Evolutionary conservation across 2,797 vertebrate genomes (phyloP), one percentile per base, ranked within the genome.

Genomic region (Argyrosomus regius): DNA sequence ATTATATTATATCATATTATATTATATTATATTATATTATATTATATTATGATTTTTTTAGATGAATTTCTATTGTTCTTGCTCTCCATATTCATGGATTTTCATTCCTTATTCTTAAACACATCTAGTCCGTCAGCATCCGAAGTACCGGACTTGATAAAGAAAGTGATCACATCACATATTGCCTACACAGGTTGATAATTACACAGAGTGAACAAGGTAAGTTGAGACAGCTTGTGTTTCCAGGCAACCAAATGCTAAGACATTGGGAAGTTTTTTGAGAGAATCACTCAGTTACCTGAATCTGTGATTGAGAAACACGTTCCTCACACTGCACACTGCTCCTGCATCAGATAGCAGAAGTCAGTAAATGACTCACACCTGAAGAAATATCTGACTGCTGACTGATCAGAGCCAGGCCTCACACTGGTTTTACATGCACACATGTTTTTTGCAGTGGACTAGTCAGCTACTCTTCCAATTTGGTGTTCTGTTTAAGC

Each of bases 211-310:
- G 24, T 9, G 61, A 61, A 31, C 16, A 49, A n/a, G 11, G 12
- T 35, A 49, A 26, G 41, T 45, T 50, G 24, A 53, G 13, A 4
- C 5, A 75, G 56, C 20, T 52, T 74, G 20, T n/a, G 31, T 75
- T 59, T 75, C 63, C 12, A 57, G n/a, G 35, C 35, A 52, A 76
- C 17, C 3, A 31, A 53, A 53, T 61, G 22, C 22, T 58, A 54
- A 31, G 4, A 73, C 12, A 46, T 28, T 48, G 5, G 5, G 8
- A 43, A 4, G 0, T 24, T 48, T 48, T 39, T 39, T 48, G 28
- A 18, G 43, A 20, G 11, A 57, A 57, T 35, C 6, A 6, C 20
- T 56, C 17, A 48, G 49, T 54, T 46, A 39, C 0, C 10, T n/a
- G 4, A 62, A 63, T 39, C 17, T n/a, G 6, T 56, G 39, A 28